Conservation (phyloP, 1,140 invertebrate species). For the Holotrichia oblita region DNA sequence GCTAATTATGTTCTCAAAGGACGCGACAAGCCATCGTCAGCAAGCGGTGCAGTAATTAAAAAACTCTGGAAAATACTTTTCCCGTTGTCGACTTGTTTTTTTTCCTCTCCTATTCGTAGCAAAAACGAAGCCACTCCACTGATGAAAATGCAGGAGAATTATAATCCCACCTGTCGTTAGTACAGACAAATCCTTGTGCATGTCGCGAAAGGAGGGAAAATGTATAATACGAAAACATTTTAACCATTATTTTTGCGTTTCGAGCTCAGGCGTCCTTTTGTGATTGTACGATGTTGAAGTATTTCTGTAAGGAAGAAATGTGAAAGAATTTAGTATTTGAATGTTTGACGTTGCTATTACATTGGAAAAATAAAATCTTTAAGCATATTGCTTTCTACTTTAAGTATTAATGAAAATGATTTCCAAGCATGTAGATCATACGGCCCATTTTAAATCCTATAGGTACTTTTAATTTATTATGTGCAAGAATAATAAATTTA, state of each 20-base stretch:
- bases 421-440: too few species aligned
- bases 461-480: too few species aligned
- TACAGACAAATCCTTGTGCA: slow-evolving; percentile 5
- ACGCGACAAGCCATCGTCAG: slow-evolving; percentile 43
- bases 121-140: slow-evolving; percentile 40
- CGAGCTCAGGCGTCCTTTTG: neutral
- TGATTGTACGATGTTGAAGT: neutral
- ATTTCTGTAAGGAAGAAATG: neutral
- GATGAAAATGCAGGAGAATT: slow-evolving; percentile 41
- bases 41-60: slow-evolving; percentile 44
- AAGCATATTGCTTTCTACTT: too few species aligned
- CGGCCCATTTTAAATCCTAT: too few species aligned
- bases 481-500: too few species aligned
- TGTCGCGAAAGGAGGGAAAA: slow-evolving; percentile 23
- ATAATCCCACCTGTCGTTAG: slow-evolving; percentile 32
- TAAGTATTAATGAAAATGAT: too few species aligned
- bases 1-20: slow-evolving; percentile 44
- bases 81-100: slow-evolving; percentile 29
- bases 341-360: too few species aligned
- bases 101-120: slow-evolving; percentile 22
- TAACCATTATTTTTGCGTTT: slow-evolving; percentile 4
- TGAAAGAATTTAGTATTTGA: too few species aligned
- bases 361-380: too few species aligned
- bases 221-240: slow-evolving; percentile 19
- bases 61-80: slow-evolving; percentile 43